These are phyloP conservation scores for Nebria ingens DNA, from an alignment of 1,140 invertebrate genomes.

Conservation along the genomic window DNA sequence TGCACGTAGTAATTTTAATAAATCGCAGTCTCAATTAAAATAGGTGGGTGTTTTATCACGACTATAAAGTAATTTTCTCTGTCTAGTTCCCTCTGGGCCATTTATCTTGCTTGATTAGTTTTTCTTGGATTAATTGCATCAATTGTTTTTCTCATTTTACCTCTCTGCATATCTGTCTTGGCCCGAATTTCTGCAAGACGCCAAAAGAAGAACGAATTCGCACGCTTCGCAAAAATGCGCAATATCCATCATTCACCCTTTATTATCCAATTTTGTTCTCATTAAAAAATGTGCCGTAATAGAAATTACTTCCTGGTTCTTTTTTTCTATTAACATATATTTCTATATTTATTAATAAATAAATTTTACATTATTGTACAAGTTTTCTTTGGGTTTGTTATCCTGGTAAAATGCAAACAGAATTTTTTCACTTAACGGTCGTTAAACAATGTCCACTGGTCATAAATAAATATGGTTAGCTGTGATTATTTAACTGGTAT, in stretches of 20 bases:
- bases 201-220: background rate
- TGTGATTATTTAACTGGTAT: too few species aligned
- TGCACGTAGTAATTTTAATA: conserved; percentile 21
- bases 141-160: conserved; percentile 37
- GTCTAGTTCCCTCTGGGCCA: conserved; percentile 18
- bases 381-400: too few species aligned
- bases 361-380: too few species aligned
- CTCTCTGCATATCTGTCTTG: conserved; percentile 30
- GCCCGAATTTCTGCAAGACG: conserved; percentile 14
- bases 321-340: too few species aligned
- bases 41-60: conserved; percentile 33
- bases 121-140: conserved; percentile 37
- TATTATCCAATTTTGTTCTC: too few species aligned
- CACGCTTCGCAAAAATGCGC: background rate
- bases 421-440: too few species aligned
- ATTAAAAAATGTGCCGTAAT: too few species aligned
- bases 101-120: conserved; percentile 38
- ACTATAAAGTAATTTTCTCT: conserved; percentile 34
- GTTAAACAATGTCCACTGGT: too few species aligned
- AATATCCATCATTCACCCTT: background rate
- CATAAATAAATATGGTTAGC: too few species aligned
- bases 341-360: too few species aligned
- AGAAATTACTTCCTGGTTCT: too few species aligned
- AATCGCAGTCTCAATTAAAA: conserved; percentile 33
- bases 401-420: too few species aligned